Base-by-base conservation (phyloP, 30 jellyfish, hydroid and myxozoan genomes). In the Aurelia aurita region DNA sequence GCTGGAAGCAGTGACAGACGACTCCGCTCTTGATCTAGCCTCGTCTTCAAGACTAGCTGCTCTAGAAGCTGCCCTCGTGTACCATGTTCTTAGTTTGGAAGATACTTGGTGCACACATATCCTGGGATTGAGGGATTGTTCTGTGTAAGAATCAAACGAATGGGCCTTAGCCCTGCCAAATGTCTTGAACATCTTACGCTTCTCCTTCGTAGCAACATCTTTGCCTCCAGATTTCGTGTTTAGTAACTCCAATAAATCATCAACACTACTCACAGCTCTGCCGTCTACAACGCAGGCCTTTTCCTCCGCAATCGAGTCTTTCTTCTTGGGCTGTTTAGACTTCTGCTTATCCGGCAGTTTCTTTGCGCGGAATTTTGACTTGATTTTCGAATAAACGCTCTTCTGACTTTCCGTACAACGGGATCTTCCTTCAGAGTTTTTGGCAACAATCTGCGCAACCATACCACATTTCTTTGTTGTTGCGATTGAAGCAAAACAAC, bases 401-500 rank as follows among this genome's bases (percentile, higher is more conserved):
- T 63, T 64, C 29, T 59, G 54, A 47, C 70, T 70, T 9, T 39
- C 51, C 51, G 51, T 39, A 39, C 15, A 39, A 15, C 51, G 51
- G 2, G 51, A 39, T 20, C 58, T 32, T 5, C 70, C 19, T 27
- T 81, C 78, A 2, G 69, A 1, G 12, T 68, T 70, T 34, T 60
- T 72, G 19, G 86, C 73, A 6, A 59, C 84, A n/a, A 35, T 3
- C 20, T 57, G 32, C 2, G 91, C 79, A 31, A 53, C 66, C 21
- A 6, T 3, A 7, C 21, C 47, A 5, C 25, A 34, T 26, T 74
- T 20, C 19, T 23, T 68, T 4, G 47, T 69, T 28, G 93, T 68
- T 2, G 77, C 79, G n/a, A 69, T 47, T 12, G 93, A 60, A 34
- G 93, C 86, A 63, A 31, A 83, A 59, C 87, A 83, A 31, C 93